These are phyloP conservation scores for Chloebia gouldiae DNA, from an alignment of 2,113 vertebrate species.

Conservation along the genomic window DNA sequence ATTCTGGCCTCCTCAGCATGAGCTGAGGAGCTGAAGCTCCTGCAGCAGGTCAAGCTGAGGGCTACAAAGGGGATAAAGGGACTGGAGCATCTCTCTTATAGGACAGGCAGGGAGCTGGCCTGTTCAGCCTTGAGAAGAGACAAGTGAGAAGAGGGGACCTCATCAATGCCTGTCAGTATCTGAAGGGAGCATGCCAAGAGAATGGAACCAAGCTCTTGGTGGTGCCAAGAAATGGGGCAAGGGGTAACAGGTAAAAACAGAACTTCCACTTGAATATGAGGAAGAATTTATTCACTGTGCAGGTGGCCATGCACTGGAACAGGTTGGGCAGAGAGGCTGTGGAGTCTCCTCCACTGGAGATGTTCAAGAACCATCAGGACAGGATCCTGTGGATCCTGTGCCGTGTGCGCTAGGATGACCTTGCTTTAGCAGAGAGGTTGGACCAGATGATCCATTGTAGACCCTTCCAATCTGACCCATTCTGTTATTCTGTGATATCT, in stretches of 20 bases:
- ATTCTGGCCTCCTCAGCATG: neutral
- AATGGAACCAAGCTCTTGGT: neutral
- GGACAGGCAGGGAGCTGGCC: neutral
- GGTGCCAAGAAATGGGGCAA: neutral
- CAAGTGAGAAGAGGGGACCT: neutral
- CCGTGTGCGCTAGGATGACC: accelerated
- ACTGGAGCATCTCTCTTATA: neutral
- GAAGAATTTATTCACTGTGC: neutral
- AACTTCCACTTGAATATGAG: neutral
- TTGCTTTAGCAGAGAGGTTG: neutral
- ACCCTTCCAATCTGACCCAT: neutral
- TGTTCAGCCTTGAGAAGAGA: neutral
- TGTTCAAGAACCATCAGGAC: neutral
- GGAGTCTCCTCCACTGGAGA: neutral
- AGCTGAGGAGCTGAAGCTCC: neutral
- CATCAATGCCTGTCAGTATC: neutral
- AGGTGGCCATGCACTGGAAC: neutral
- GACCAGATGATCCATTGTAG: neutral
- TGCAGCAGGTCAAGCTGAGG: neutral
- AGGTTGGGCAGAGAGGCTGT: neutral
- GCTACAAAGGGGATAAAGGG: neutral
- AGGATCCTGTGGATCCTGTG: neutral
- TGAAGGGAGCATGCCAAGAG: neutral
- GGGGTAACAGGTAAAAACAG: accelerated
- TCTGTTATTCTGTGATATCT: neutral